Conservation (phyloP, 2,113 vertebrate genomes). For the Barbus barbus region DNA sequence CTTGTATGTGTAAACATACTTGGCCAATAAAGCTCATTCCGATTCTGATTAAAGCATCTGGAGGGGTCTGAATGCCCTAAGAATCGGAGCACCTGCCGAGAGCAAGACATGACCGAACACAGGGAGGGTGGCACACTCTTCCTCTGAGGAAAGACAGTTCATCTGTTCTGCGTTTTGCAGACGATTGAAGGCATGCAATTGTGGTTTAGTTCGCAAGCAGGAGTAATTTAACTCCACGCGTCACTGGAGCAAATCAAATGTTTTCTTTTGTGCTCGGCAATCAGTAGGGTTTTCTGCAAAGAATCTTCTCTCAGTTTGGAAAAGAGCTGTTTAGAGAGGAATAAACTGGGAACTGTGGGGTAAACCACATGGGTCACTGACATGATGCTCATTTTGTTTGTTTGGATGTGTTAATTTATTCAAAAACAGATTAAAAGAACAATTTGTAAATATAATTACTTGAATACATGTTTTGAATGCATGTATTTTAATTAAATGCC, state of each 20-base stretch:
- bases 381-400: background rate
- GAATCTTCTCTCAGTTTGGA: background rate
- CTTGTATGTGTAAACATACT: too few species aligned
- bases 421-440: background rate
- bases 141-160: constrained; percentile 23
- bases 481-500: too few species aligned
- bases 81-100: constrained; percentile 40
- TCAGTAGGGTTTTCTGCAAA: constrained; percentile 7
- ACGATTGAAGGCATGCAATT: constrained; percentile 21
- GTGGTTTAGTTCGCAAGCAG: constrained; percentile 13
- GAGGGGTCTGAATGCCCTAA: constrained; percentile 41
- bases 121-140: background rate
- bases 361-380: background rate
- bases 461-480: background rate
- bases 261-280: constrained; percentile 28
- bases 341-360: background rate
- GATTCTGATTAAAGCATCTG: constrained; percentile 64
- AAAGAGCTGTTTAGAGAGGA: constrained; percentile 5
- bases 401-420: background rate
- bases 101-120: background rate
- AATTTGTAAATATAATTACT: background rate
- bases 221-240: constrained; percentile 28
- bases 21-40: too few species aligned
- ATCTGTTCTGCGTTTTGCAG: constrained; percentile 18
- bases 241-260: constrained; percentile 36